phyloP scores from a whole-genome alignment of 2,888 invertebrate genomes.

The Agonopterix alstromeriana region DNA sequence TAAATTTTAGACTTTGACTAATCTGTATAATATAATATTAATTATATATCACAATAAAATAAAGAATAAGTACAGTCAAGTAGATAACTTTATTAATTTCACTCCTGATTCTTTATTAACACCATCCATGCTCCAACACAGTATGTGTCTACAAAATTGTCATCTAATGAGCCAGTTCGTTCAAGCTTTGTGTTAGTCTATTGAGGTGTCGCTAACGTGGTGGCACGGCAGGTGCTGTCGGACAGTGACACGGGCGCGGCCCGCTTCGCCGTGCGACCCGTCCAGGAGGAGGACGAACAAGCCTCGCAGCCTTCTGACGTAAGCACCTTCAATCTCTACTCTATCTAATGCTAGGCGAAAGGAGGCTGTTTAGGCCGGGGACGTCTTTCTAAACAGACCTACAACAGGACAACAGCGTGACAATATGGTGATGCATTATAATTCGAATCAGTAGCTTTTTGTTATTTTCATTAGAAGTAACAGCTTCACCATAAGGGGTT shows the following conservation, averaged over 20 bases:
- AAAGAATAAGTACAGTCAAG: too few relatives aligned
- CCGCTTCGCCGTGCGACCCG: constrained; percentile 82
- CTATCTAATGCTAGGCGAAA: neutral
- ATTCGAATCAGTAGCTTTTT: too few relatives aligned
- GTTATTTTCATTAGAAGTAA: too few relatives aligned
- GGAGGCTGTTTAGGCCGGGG: neutral
- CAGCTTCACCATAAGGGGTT: too few relatives aligned
- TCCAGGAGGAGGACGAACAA: constrained; percentile 81
- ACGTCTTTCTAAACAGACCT: too few relatives aligned
- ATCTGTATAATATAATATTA: too few relatives aligned
- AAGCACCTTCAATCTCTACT: constrained; percentile 26
- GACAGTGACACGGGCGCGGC: constrained; percentile 68
- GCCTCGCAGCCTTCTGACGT: constrained; percentile 68
- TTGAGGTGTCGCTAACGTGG: constrained; percentile 6
- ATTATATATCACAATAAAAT: too few relatives aligned
- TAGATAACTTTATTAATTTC: too few relatives aligned
- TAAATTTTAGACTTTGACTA: too few relatives aligned
- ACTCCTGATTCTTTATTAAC: too few relatives aligned
- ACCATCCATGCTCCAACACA: neutral
- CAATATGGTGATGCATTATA: too few relatives aligned
- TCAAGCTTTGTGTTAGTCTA: neutral
- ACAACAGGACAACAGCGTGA: too few relatives aligned
- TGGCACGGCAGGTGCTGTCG: constrained; percentile 59
- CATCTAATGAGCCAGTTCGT: neutral
- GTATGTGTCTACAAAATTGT: neutral